Evolutionary conservation across 2,888 invertebrate genomes (phyloP).

Genomic region (Ochlodes sylvanus): DNA sequence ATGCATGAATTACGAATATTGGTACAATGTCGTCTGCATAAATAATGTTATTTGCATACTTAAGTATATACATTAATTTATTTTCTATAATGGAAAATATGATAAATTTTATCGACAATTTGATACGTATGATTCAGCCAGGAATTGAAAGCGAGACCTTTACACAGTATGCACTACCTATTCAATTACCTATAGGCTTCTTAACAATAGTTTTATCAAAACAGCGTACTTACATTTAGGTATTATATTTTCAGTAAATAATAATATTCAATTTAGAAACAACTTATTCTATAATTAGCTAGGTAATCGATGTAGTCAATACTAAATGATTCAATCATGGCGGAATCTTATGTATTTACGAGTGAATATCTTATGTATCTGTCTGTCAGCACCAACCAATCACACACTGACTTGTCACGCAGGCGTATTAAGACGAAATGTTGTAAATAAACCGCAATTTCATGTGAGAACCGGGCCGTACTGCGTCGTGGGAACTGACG

Average conservation of each 20-base stretch:
- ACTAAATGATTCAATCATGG: slow-evolving; percentile 62
- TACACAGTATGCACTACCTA: no score
- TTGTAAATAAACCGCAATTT: slow-evolving; percentile 64
- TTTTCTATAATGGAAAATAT: no score
- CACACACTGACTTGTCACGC: slow-evolving; percentile 65
- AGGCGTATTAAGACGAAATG: slow-evolving; percentile 67
- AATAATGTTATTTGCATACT: slow-evolving; percentile 27
- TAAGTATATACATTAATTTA: not conserved
- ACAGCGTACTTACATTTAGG: no score
- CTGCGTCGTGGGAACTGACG: slow-evolving; percentile 70
- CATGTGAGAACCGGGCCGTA: slow-evolving; percentile 76
- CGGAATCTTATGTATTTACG: slow-evolving; percentile 66
- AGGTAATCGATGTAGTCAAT: slow-evolving; percentile 60
- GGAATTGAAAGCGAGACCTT: no score
- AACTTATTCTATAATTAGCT: slow-evolving; percentile 50
- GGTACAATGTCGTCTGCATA: slow-evolving; percentile 25
- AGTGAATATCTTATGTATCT: slow-evolving; percentile 58
- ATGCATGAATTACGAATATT: slow-evolving; percentile 22
- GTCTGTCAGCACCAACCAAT: slow-evolving; percentile 63
- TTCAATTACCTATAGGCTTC: no score
- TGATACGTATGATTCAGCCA: no score
- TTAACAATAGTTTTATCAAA: no score
- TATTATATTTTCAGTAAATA: not conserved
- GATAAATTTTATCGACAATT: no score
- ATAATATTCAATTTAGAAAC: slow-evolving; percentile 1